Evolutionary conservation across 2,113 vertebrate genomes (phyloP), one percentile per base, ranked within the genome.

Genomic region (Pseudopipra pipra): DNA sequence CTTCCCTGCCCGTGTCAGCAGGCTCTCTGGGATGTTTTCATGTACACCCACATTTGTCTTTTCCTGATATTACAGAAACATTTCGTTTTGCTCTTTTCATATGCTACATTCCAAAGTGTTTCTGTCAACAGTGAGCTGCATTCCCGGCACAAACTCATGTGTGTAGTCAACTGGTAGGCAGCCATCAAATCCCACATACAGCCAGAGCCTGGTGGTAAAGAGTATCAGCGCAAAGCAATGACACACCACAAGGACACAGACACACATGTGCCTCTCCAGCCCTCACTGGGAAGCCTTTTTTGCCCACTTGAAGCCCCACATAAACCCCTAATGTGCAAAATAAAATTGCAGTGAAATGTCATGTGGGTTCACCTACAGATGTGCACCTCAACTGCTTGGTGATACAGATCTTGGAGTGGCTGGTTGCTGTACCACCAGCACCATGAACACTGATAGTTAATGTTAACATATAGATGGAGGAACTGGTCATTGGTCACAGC

Each of bases 21-120:
- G 73, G 30, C 92, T 86, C 0, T 0, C 83, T 66, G 66, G 76
- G 67, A 44, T 90, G 92, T 90, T 96, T 93, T 90, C 80, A 58
- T 68, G 39, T 73, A 90, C 92, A 90, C 88, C 96, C 85, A 95
- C 96, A 70, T 94, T 93, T 90, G 63, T 90, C 92, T 96, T 85
- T 86, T 88, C 65, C 52, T 56, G 39, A 19, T 67, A 75, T 61
- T 88, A 85, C 63, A 93, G 80, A 92, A 93, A 89, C 77, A 85
- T 78, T 89, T 87, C 0, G 0, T 25, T 92, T 94, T 94, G 89
- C 91, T 96, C 90, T 95, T 96, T 94, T 96, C 73, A 25, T 56
- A 56, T 0, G 0, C 65, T 66, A 13, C 1, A 8, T 82, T 87
- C 86, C 86, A 92, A 78, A 78, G 88, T 1, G 0, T 70, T 85